These are phyloP conservation scores for Phrynocephalus vlangalii DNA, from an alignment of 2,797 vertebrate genomes.

Conservation along the genomic window DNA sequence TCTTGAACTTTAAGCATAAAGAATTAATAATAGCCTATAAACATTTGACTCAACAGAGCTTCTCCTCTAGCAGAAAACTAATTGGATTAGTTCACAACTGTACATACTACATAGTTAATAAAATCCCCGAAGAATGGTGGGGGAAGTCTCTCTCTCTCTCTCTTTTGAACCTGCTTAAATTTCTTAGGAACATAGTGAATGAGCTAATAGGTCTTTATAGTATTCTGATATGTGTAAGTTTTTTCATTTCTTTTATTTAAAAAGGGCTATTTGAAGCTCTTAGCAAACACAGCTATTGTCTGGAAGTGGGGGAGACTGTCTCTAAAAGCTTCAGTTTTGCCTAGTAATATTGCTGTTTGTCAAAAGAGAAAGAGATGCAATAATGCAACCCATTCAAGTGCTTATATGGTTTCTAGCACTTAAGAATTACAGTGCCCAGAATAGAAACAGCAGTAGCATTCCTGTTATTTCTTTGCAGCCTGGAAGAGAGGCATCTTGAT, in stretches of 20 bases:
- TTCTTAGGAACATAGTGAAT: neutral
- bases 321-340: constrained; percentile 14
- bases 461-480: neutral
- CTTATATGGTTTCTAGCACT: neutral
- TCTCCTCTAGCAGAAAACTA: neutral
- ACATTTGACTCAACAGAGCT: neutral
- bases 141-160: neutral
- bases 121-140: neutral
- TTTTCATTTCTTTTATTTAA: neutral
- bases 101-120: neutral
- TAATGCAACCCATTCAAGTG: neutral
- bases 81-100: neutral
- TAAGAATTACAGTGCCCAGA: neutral
- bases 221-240: neutral
- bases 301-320: neutral
- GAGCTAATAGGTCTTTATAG: constrained; percentile 4
- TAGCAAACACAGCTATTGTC: constrained; percentile 5
- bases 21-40: neutral
- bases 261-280: neutral
- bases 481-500: neutral
- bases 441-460: neutral
- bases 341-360: neutral
- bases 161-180: neutral
- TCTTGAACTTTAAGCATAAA: neutral
- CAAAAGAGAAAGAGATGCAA: constrained; percentile 22